A percentile compares a stretch with the other conserved stretches of the same genome.
phyloP scores from a whole-genome alignment of 2,113 vertebrate species.

The Grammomys dolichurus region DNA sequence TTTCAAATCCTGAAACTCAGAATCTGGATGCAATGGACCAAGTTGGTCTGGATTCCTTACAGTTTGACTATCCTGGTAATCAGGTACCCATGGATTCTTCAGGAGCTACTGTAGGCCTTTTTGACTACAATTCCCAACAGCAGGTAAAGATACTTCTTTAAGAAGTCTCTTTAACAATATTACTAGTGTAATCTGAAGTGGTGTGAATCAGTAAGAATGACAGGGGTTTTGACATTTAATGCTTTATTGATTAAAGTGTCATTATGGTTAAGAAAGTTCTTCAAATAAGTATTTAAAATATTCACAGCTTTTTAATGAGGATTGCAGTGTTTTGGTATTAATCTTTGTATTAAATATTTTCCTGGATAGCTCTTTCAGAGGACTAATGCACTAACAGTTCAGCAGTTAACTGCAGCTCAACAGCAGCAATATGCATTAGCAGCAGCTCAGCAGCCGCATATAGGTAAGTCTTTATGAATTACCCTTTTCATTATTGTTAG shows the following conservation, averaged over 20 bases:
- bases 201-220: background rate
- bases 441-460: constrained; percentile 97
- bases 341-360: constrained; percentile 53
- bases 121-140: constrained; percentile 98
- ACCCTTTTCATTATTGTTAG: background rate
- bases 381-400: constrained; percentile 94
- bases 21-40: constrained; percentile 97
- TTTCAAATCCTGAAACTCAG: constrained; percentile 95
- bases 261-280: constrained; percentile 11
- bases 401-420: constrained; percentile 97
- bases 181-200: background rate
- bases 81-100: constrained; percentile 98
- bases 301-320: constrained; percentile 47
- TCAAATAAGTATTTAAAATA: constrained; percentile 36
- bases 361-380: constrained; percentile 95
- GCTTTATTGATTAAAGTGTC: constrained; percentile 50
- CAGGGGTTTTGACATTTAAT: background rate
- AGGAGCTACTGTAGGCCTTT: constrained; percentile 95
- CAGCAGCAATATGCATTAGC: constrained; percentile 98
- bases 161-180: background rate
- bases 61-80: constrained; percentile 98
- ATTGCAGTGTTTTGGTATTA: constrained; percentile 37
- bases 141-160: constrained; percentile 89
- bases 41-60: constrained; percentile 95
- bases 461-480: constrained; percentile 89